Evolutionary conservation across 2,113 vertebrate species (phyloP).

Genomic region (Platanista minor): DNA sequence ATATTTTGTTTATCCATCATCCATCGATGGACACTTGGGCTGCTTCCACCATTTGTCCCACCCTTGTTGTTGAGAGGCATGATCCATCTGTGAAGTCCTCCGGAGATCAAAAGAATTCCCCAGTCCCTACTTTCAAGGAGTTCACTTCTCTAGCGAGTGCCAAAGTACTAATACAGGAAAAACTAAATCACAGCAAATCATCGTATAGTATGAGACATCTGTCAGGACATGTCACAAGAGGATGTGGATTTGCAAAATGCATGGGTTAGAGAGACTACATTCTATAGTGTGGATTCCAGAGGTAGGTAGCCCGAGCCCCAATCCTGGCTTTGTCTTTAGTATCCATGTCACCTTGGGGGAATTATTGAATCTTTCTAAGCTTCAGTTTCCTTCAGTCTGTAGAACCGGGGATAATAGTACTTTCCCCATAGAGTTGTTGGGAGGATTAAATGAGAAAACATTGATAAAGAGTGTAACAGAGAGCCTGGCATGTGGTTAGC

Average conservation of each 20-base stretch:
- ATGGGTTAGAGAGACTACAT: too few species aligned
- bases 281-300: background rate
- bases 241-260: background rate
- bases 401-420: background rate
- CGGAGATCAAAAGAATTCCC: background rate
- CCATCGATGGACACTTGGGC: accelerated
- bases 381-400: background rate
- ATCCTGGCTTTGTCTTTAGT: background rate
- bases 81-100: background rate
- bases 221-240: background rate
- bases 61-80: background rate
- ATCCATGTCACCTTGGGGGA: background rate
- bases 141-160: background rate
- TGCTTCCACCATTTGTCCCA: background rate
- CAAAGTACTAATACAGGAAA: background rate
- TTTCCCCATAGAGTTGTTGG: background rate
- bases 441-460: background rate
- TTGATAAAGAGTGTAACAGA: background rate
- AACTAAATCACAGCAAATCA: background rate
- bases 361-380: background rate
- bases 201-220: background rate
- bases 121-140: background rate
- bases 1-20: background rate
- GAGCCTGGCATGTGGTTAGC: background rate
- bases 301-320: background rate